phyloP scores from a whole-genome alignment of 2,113 vertebrate species.

The Heteronetta atricapilla region DNA sequence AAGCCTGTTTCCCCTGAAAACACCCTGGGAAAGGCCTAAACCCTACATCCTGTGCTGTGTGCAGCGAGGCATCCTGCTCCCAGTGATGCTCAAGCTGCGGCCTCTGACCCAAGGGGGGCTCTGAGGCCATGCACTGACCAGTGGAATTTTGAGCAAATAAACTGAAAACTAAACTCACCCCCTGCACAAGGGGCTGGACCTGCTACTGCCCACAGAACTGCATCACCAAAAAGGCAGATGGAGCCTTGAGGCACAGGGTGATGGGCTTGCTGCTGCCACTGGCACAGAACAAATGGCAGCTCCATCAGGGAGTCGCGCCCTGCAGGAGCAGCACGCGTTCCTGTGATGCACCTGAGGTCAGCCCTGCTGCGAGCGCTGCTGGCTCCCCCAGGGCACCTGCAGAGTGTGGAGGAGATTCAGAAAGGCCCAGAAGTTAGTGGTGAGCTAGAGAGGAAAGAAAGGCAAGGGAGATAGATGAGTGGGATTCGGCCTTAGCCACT shows the following conservation, averaged over 20 bases:
- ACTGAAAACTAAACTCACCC: neutral
- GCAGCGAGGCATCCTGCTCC: accelerated
- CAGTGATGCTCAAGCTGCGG: accelerated
- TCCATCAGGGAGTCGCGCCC: neutral
- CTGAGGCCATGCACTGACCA: accelerated
- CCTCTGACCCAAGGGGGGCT: neutral
- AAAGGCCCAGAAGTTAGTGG: accelerated
- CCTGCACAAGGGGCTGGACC: neutral
- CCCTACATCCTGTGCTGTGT: neutral
- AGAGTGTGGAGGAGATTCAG: accelerated
- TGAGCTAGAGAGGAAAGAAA: neutral
- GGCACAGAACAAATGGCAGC: neutral
- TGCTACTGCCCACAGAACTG: neutral
- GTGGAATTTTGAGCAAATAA: neutral
- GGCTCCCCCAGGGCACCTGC: accelerated
- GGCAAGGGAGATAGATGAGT: neutral
- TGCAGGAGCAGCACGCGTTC: accelerated
- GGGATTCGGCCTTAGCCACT: neutral
- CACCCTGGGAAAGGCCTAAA: neutral
- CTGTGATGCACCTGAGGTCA: accelerated
- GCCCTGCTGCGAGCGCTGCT: accelerated
- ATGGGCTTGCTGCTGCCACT: accelerated
- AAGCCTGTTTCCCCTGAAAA: neutral
- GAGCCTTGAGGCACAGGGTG: neutral
- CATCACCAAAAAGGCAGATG: neutral